These are phyloP conservation scores for Charina bottae DNA, from an alignment of 2,113 vertebrate species.

Conservation along the genomic window DNA sequence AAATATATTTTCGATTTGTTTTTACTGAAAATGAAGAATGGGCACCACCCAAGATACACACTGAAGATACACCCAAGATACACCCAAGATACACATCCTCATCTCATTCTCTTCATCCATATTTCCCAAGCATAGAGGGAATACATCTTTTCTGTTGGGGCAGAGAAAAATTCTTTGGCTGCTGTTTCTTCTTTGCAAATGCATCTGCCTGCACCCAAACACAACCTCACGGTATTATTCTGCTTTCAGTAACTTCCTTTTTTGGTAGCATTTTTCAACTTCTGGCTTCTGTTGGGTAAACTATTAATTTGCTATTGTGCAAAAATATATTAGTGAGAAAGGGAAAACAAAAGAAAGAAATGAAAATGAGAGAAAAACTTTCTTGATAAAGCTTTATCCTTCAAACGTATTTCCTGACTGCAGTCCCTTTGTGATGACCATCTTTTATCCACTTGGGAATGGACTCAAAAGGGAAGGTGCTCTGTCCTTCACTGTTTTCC, in stretches of 20 bases:
- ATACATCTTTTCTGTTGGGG: neutral
- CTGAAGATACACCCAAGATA: too few relatives aligned
- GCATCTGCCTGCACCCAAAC: constrained; percentile 14
- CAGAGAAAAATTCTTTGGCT: neutral
- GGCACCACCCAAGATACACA: too few relatives aligned
- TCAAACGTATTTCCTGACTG: neutral
- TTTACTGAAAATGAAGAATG: neutral
- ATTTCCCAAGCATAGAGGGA: neutral
- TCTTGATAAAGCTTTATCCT: neutral
- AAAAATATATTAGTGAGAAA: neutral
- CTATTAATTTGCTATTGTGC: neutral
- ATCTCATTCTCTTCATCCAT: neutral
- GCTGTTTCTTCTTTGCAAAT: neutral
- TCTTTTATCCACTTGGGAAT: neutral
- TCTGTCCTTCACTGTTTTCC: neutral
- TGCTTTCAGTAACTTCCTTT: constrained; percentile 60
- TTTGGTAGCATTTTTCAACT: neutral
- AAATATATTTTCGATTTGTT: neutral
- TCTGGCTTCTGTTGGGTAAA: neutral
- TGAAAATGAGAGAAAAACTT: neutral
- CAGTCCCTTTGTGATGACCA: neutral
- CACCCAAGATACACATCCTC: too few relatives aligned
- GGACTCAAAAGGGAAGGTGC: neutral
- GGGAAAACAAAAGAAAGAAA: neutral
- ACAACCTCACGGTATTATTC: constrained; percentile 22